Evolutionary conservation across 2,797 vertebrate species (phyloP), one percentile per base, ranked within the genome.

Genomic region (Orientallactaga sibirica): DNA sequence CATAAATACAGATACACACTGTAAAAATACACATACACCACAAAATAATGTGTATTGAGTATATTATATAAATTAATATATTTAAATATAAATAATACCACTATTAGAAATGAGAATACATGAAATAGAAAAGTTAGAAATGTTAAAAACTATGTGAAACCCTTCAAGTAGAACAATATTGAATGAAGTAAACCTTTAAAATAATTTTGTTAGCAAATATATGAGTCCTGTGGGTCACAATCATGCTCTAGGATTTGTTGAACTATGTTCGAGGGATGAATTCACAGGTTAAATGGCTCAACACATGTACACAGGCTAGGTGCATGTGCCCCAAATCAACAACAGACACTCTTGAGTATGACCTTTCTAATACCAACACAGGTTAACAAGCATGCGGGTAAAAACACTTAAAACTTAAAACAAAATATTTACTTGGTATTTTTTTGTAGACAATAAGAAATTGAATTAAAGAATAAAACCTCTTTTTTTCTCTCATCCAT

Each of bases 401-500:
- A 88, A 95, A 95, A 84, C 73, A 94, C 66, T 11, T 89, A 48
- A 48, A 2, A 2, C 64, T 92, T 67, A 33, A 25, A 95, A 93
- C 14, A 93, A 96, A 95, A 97, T 97, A 97, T 98, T 97, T 94
- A 94, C 96, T 97, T 89, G 43, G 86, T 95, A 93, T 98, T 95
- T 97, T 93, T 96, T 93, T 90, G 81, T 81, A 97, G 93, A 85
- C 97, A 97, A 80, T 7, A 0, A 95, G 96, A 89, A 80, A 91
- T 68, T 5, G 52, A 79, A 85, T 93, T 97, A 48, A 48, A 48
- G 48, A 48, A 61, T 92, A 95, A 91, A 97, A 97, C 96, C 66
- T 58, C 85, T 52, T 91, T 93, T 93, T 93, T 97, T 86, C 68
- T 97, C 88, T 52, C 88, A 94, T 83, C 90, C 93, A 97, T 73